Evolutionary conservation across 2,797 vertebrate genomes (phyloP).

Genomic region (Sebastiscus tertius): DNA sequence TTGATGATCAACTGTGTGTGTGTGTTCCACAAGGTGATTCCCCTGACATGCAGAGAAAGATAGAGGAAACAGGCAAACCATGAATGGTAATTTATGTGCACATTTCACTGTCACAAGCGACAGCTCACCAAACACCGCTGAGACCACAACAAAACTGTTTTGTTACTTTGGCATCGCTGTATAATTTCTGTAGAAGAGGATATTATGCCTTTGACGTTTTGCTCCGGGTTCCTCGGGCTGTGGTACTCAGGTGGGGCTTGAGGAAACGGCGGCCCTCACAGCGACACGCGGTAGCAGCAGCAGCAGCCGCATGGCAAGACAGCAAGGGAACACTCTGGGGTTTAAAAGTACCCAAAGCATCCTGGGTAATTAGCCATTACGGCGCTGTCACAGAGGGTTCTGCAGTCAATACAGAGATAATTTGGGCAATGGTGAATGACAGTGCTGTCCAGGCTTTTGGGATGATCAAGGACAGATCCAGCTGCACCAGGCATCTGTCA

Average conservation of each 20-base stretch:
- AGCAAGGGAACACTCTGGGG: slow-evolving; percentile 84
- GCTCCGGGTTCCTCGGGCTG: slow-evolving; percentile 49
- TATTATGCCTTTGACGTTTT: slow-evolving; percentile 58
- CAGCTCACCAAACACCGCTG: slow-evolving; percentile 58
- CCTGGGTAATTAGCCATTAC: slow-evolving; percentile 99
- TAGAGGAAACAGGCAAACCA: slow-evolving; percentile 73
- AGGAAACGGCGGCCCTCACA: slow-evolving; percentile 69
- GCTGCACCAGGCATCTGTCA: slow-evolving; percentile 99
- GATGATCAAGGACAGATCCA: slow-evolving; percentile 99
- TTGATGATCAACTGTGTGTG: slow-evolving; percentile 64
- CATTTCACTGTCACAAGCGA: slow-evolving; percentile 58
- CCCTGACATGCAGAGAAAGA: slow-evolving; percentile 55
- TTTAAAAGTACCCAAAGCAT: slow-evolving; percentile 98
- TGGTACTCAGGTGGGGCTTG: slow-evolving; percentile 71
- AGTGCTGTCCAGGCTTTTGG: slow-evolving; percentile 99
- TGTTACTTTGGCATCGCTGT: slow-evolving; percentile 60
- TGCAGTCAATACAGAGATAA: slow-evolving; percentile 99
- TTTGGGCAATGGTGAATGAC: slow-evolving; percentile 99
- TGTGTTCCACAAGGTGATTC: slow-evolving; percentile 59
- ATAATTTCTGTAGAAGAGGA: slow-evolving; percentile 67
- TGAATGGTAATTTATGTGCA: slow-evolving; percentile 75
- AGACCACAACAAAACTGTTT: slow-evolving; percentile 63
- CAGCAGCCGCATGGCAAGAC: slow-evolving; percentile 71
- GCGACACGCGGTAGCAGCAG: slow-evolving; percentile 52
- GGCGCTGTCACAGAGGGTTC: slow-evolving; percentile 98